Percentiles rank a stretch among this genome's conserved stretches.
phyloP scores from a whole-genome alignment of 1,140 invertebrate species.

The Saccostrea cuccullata region DNA sequence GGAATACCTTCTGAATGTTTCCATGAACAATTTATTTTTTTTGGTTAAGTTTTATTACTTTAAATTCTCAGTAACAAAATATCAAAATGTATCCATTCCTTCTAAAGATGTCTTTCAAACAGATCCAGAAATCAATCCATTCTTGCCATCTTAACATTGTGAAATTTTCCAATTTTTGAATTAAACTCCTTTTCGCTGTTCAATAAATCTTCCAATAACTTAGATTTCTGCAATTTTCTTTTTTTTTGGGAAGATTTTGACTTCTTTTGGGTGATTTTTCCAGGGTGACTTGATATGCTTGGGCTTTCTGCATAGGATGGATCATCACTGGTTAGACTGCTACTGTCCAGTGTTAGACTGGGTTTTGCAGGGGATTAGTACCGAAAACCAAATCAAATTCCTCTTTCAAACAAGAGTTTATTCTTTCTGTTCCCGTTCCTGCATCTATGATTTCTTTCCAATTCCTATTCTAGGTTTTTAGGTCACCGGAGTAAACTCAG shows the following conservation, averaged over 20 bases:
- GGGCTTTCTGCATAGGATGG: background rate
- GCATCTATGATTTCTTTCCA: conserved; percentile 46
- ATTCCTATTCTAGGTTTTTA: conserved; percentile 19
- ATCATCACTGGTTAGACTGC: background rate
- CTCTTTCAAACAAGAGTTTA: conserved; percentile 39
- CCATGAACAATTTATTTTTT: too few species aligned
- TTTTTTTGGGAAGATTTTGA: conserved; percentile 24
- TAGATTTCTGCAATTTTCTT: background rate
- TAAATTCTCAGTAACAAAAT: too few species aligned
- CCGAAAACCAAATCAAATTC: conserved; percentile 40
- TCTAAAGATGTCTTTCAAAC: background rate
- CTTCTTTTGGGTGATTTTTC: background rate
- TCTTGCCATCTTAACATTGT: conserved; percentile 44
- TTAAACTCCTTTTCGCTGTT: conserved; percentile 16
- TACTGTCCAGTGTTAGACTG: background rate
- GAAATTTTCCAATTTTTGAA: conserved; percentile 37
- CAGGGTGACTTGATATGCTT: background rate
- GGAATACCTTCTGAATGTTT: too few species aligned
- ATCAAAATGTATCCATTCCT: background rate
- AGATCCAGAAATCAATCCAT: conserved; percentile 43
- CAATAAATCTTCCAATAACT: conserved; percentile 17
- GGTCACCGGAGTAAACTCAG: too few species aligned
- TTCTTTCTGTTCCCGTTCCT: conserved; percentile 41
- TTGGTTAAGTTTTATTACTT: background rate
- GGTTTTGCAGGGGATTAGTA: conserved; percentile 33